Percentiles rank a stretch among this genome's conserved stretches.
Evolutionary conservation across 2,113 vertebrate species (phyloP).

Genomic region (Hylia prasina): DNA sequence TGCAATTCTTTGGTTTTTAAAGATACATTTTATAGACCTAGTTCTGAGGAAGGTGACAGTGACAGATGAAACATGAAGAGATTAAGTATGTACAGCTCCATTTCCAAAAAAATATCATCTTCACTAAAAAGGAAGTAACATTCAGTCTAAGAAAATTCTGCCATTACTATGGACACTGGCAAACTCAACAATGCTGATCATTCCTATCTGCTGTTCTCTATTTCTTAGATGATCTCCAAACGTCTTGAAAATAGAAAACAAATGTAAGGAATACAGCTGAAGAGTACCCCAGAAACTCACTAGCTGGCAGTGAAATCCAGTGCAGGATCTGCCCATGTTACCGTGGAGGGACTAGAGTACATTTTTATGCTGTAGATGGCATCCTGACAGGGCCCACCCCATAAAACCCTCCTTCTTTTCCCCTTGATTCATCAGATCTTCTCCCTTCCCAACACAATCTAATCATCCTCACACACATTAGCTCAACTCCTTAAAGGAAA

Average conservation of each 20-base stretch:
- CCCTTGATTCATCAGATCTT: background rate
- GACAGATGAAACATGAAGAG: background rate
- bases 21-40: background rate
- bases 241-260: background rate
- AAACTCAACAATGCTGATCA: background rate
- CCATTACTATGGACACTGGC: background rate
- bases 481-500: background rate
- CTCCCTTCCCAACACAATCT: background rate
- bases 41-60: background rate
- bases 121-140: background rate
- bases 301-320: background rate
- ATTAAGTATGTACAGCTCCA: background rate
- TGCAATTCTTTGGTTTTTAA: background rate
- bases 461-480: background rate
- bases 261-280: background rate
- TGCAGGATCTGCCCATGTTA: accelerated
- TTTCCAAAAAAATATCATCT: background rate
- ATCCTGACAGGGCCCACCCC: background rate
- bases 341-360: background rate
- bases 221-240: background rate
- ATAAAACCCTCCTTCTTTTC: background rate
- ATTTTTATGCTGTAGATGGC: background rate
- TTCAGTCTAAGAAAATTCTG: background rate
- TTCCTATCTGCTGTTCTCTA: background rate
- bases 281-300: background rate